Evolutionary conservation across 1,140 invertebrate species (phyloP).

Genomic region (Acyrthosiphon pisum): DNA sequence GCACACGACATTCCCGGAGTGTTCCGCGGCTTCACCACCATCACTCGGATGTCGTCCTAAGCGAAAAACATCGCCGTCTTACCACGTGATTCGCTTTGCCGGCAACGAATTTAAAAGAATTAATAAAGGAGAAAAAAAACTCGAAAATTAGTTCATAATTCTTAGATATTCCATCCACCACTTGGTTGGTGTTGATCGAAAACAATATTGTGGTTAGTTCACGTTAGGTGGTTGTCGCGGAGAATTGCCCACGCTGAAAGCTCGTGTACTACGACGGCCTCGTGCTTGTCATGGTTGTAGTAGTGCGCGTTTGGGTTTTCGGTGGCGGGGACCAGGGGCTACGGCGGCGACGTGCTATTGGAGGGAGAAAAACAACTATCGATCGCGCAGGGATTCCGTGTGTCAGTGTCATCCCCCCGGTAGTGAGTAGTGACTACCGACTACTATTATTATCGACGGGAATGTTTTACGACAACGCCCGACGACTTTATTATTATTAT

Average conservation of each 20-base stretch:
- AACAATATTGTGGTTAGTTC: neutral
- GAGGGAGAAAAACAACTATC: constrained; percentile 51
- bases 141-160: neutral
- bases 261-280: constrained; percentile 30
- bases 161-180: neutral
- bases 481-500: neutral
- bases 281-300: neutral
- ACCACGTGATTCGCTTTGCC: constrained; percentile 10
- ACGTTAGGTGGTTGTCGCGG: neutral
- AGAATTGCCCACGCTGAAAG: constrained; percentile 39
- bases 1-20: neutral
- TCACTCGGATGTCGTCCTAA: neutral
- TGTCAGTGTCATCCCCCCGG: constrained; percentile 48
- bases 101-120: neutral
- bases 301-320: neutral
- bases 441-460: neutral
- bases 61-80: neutral
- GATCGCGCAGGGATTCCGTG: constrained; percentile 48
- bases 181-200: neutral
- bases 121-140: neutral
- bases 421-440: neutral
- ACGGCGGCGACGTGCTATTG: neutral
- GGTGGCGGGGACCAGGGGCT: neutral
- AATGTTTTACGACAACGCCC: constrained; percentile 30
- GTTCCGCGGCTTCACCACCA: neutral